A percentile compares a stretch with the other conserved stretches of the same genome.
phyloP scores from a whole-genome alignment of 2,113 vertebrate genomes.

The Gasterosteus nipponicus region DNA sequence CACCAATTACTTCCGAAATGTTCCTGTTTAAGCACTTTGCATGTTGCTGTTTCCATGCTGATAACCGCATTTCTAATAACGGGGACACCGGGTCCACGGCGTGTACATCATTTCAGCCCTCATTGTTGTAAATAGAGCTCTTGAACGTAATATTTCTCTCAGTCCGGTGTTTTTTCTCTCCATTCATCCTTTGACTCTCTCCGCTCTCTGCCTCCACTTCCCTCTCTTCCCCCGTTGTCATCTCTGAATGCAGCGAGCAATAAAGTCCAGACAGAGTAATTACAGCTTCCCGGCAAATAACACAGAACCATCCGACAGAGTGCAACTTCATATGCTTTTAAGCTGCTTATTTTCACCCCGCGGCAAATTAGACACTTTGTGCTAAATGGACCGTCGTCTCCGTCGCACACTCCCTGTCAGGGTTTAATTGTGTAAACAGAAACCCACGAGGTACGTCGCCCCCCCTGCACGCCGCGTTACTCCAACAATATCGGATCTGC shows the following conservation, averaged over 20 bases:
- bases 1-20: background rate
- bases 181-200: conserved; percentile 34
- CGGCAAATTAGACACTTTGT: conserved; percentile 65
- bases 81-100: background rate
- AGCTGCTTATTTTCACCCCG: conserved; percentile 57
- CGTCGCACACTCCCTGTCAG: conserved; percentile 36
- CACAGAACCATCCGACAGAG: conserved; percentile 45
- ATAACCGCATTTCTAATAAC: conserved; percentile 25
- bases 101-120: background rate
- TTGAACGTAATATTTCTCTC: conserved; percentile 12
- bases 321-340: conserved; percentile 63
- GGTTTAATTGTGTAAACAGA: conserved; percentile 64
- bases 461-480: background rate
- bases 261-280: conserved; percentile 68
- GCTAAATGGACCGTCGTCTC: conserved; percentile 54
- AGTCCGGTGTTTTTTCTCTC: background rate
- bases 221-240: conserved; percentile 28
- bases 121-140: conserved; percentile 1
- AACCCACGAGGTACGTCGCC: conserved; percentile 37
- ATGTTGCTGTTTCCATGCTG: background rate
- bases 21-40: background rate
- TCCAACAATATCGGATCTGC: conserved; percentile 21
- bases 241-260: conserved; percentile 34
- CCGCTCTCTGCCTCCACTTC: conserved; percentile 20
- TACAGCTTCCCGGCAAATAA: conserved; percentile 55